Conservation (phyloP, 2,888 invertebrate species). For the Apeira syringaria region DNA sequence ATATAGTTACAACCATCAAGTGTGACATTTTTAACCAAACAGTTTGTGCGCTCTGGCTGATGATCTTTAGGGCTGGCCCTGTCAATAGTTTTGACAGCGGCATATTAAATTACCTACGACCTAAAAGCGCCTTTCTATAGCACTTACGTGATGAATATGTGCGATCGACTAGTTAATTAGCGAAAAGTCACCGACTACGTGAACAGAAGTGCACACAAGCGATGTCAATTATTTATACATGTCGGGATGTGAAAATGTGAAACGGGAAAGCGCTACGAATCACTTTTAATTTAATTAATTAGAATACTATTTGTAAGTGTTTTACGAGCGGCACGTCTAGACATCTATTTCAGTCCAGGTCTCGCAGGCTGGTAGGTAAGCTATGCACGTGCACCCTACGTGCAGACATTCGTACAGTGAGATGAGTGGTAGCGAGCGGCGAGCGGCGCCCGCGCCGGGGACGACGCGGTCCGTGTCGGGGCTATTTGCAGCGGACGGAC, state of each 20-base stretch:
- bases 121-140: no score
- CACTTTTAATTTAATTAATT: constrained; percentile 24
- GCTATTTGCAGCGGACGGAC: constrained; percentile 61
- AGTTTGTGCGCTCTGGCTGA: no score
- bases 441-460: not conserved
- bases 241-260: constrained; percentile 8
- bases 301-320: constrained; percentile 27
- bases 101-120: no score
- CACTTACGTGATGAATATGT: not conserved
- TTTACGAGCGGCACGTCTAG: constrained; percentile 30
- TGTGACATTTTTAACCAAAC: no score
- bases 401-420: constrained; percentile 28
- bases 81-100: no score
- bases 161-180: constrained; percentile 1
- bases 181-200: not conserved
- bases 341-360: constrained; percentile 33
- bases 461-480: constrained; percentile 18
- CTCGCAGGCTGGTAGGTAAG: constrained; percentile 27
- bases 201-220: constrained; percentile 1
- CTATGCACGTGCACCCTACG: constrained; percentile 32
- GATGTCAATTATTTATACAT: not conserved
- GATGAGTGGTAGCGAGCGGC: constrained; percentile 19
- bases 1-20: no score
- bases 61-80: no score
- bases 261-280: constrained; percentile 9